phyloP scores from a whole-genome alignment of 2,888 invertebrate genomes.

The Steinernema carpocapsae region DNA sequence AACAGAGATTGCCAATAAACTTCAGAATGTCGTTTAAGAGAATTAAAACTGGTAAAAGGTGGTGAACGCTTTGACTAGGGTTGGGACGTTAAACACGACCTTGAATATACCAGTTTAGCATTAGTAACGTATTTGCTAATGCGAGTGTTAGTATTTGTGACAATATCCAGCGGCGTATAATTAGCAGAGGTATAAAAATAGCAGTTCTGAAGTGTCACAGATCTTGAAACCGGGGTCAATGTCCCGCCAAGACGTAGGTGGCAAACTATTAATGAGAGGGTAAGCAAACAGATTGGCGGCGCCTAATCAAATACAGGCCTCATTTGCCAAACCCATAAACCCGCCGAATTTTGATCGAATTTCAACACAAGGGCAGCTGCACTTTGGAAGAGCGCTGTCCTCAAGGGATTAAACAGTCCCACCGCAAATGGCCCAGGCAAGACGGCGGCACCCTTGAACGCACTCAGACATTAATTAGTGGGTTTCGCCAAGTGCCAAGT shows the following conservation, averaged over 20 bases:
- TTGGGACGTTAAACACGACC: background rate
- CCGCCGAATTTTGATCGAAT: background rate
- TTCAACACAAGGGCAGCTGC: background rate
- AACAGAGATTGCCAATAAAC: no score
- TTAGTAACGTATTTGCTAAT: background rate
- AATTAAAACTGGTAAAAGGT: no score
- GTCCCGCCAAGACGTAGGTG: background rate
- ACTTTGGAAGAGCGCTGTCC: no score
- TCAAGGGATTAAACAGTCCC: no score
- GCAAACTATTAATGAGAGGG: background rate
- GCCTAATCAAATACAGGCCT: background rate
- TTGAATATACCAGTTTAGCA: background rate
- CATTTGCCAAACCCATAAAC: background rate
- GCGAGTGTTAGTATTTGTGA: background rate
- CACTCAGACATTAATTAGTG: no score
- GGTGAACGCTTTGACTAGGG: no score
- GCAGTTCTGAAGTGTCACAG: background rate
- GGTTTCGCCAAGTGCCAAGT: no score
- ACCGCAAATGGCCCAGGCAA: no score
- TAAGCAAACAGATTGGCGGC: background rate
- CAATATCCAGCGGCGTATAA: background rate
- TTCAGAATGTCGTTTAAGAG: no score
- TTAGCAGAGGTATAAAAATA: background rate
- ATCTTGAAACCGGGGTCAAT: background rate
- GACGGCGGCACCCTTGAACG: no score